Conservation (phyloP, 2,888 invertebrate genomes). For the Siphonodentalium dalli region DNA sequence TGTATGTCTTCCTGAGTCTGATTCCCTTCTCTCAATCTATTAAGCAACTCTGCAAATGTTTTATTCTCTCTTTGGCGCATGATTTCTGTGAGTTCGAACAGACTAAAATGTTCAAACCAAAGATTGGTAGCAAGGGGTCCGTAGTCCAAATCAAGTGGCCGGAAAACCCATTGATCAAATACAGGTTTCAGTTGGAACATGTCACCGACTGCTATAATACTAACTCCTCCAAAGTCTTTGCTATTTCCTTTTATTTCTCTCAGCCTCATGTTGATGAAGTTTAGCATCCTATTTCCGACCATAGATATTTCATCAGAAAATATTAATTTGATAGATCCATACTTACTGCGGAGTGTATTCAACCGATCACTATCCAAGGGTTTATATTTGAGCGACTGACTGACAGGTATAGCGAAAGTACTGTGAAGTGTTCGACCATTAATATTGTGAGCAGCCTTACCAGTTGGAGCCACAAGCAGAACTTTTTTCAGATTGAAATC, state of each 20-base stretch:
- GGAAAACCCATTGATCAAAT: constrained; percentile 14
- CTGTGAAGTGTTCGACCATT: no score
- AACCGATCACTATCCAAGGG: no score
- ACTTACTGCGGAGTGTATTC: constrained; percentile 10
- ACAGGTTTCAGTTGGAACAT: constrained; percentile 25
- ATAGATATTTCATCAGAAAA: constrained; percentile 34
- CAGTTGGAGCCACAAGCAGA: no score
- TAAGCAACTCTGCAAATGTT: constrained; percentile 28
- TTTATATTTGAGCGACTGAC: no score
- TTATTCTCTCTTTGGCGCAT: constrained; percentile 35
- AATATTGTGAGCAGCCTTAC: no score
- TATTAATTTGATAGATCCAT: constrained; percentile 15
- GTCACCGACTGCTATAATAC: constrained; percentile 29
- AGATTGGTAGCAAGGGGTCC: constrained; percentile 9
- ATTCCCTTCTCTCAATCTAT: constrained; percentile 25
- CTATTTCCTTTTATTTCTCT: constrained; percentile 26
- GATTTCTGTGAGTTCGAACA: constrained; percentile 19
- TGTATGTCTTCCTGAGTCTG: constrained; percentile 18
- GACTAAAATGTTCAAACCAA: constrained; percentile 6
- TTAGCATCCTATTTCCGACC: constrained; percentile 30
- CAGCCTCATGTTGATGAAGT: constrained; percentile 24
- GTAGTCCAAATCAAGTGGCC: not conserved
- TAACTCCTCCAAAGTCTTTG: constrained; percentile 28
- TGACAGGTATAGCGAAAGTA: no score
- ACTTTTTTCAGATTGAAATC: no score